Base-by-base conservation (phyloP, 2,113 vertebrate genomes). In the Clinocottus analis region DNA sequence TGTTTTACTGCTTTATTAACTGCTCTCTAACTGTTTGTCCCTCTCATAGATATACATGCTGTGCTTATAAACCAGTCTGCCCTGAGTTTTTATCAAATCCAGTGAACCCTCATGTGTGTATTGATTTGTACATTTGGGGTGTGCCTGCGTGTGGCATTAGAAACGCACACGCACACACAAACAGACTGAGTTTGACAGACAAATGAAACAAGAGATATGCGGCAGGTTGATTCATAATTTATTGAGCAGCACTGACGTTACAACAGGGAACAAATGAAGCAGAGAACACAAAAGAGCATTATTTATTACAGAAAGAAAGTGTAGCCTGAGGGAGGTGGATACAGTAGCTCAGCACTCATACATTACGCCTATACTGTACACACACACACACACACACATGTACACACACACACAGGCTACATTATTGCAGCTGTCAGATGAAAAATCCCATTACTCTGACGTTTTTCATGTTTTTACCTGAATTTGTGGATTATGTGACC, bases 151-250 rank as follows among this genome's bases (percentile, higher is more conserved):
- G 78, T 75, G 72, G 51, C 71, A 68, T 70, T 86, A 72, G 23
- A 62, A 60, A 70, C 79, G 69, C 27, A 60, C 27, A 60, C 27
- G 21, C n/a, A 47, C 37, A 45, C 43, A 56, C 55, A 58, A 9
- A 58, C 6, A 58, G 33, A 56, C 16, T 17, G 9, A 62, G n/a
- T 17, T 71, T 76, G 77, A 89, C 58, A 78, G 88, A 78, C 75
- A 92, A 86, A 90, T 88, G 68, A 90, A 92, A 93, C 72, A 53
- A 71, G 85, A 87, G 81, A 83, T 75, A 63, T 80, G 77, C 31
- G 63, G 89, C 85, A 90, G 87, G 92, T 91, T 87, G 53, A 89
- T 92, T 85, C 68, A 92, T 92, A 68, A 92, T 93, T 93, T 92
- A 93, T 93, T 90, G 83, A 90, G 70, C 81, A 80, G 85, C 85